Evolutionary conservation across 2,797 vertebrate genomes (phyloP).

Genomic region (Columba guinea): DNA sequence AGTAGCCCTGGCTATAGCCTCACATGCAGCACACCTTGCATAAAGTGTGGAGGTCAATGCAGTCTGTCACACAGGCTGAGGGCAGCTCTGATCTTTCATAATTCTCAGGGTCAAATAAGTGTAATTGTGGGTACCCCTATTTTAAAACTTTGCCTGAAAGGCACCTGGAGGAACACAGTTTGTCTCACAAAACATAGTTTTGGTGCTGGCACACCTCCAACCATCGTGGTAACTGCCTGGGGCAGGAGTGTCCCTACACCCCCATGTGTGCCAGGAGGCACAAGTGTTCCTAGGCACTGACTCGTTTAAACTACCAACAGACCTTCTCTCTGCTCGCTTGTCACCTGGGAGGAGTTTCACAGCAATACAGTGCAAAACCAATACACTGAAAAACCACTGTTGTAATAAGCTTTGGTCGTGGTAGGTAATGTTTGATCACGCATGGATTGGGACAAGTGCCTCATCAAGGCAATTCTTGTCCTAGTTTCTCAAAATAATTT

Average conservation of each 20-base stretch:
- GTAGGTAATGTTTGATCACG: neutral
- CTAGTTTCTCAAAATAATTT: neutral
- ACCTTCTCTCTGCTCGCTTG: neutral
- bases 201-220: neutral
- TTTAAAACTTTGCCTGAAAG: neutral
- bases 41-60: constrained; percentile 5
- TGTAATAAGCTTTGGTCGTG: neutral
- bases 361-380: neutral
- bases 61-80: neutral
- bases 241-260: neutral
- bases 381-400: neutral
- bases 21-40: neutral
- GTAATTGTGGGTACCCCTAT: neutral
- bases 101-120: neutral
- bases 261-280: neutral
- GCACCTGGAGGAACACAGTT: neutral
- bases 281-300: neutral
- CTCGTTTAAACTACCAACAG: neutral
- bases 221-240: too few relatives aligned
- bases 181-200: neutral
- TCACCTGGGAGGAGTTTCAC: neutral
- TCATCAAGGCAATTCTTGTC: neutral
- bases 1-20: neutral
- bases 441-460: neutral
- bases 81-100: neutral